Percentiles rank a stretch among this genome's conserved stretches.
These are phyloP conservation scores for Ericerus pela DNA, from an alignment of 1,140 invertebrate species.

Conservation along the genomic window DNA sequence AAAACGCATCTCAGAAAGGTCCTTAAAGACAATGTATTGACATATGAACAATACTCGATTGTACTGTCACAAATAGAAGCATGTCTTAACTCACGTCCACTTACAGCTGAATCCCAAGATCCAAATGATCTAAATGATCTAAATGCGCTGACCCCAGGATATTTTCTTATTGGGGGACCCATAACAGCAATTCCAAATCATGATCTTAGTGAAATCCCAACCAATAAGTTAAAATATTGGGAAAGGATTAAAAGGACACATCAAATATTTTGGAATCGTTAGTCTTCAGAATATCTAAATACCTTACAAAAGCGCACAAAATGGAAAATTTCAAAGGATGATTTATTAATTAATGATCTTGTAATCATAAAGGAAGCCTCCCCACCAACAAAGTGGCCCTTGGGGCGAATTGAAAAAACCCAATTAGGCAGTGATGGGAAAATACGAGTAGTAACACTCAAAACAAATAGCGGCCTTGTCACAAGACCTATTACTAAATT, in stretches of 20 bases:
- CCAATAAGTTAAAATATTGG: not conserved
- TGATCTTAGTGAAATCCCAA: not conserved
- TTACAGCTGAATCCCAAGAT: constrained; percentile 20
- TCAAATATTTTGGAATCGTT: not conserved
- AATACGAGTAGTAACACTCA: not conserved
- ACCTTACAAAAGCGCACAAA: not conserved
- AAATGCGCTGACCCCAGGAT: not conserved
- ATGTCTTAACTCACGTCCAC: constrained; percentile 25
- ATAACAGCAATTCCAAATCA: not conserved
- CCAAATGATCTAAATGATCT: constrained; percentile 19
- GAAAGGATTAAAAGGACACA: not conserved
- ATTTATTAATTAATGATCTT: not conserved
- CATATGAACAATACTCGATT: constrained; percentile 28
- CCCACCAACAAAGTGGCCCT: not conserved
- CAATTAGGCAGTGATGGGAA: not conserved
- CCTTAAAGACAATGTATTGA: constrained; percentile 14
- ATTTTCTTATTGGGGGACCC: not conserved
- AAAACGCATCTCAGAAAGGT: constrained; percentile 25
- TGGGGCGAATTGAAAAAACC: not conserved
- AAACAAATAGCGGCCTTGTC: too few species aligned
- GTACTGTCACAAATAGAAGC: constrained; percentile 24
- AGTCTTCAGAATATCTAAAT: not conserved
- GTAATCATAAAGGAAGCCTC: not conserved
- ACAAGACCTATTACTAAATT: too few species aligned
- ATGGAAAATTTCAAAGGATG: not conserved